These are phyloP conservation scores for Panzeria rudis DNA, from an alignment of 2,888 invertebrate species.

Conservation along the genomic window DNA sequence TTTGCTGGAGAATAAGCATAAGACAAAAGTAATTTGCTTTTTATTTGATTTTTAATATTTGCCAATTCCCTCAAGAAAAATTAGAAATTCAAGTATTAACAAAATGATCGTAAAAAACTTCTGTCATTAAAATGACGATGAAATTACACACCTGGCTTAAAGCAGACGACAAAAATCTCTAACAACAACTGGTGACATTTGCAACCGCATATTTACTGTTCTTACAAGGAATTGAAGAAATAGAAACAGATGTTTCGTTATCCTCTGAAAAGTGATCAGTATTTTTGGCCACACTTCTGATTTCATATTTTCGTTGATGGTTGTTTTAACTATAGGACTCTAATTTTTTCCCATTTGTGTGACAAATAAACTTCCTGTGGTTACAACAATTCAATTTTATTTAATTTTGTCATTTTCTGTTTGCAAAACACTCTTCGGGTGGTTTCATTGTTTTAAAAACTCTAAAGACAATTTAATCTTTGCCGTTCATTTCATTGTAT, in stretches of 20 bases:
- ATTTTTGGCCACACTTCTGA: slow-evolving; percentile 70
- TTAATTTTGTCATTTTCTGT: slow-evolving; percentile 37
- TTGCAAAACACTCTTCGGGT: slow-evolving; percentile 70
- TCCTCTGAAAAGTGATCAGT: slow-evolving; percentile 58
- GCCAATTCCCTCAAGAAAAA: slow-evolving; percentile 66
- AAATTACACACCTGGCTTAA: slow-evolving; percentile 57
- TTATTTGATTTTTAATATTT: slow-evolving; percentile 31
- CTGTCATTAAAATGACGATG: slow-evolving; percentile 48
- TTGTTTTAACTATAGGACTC: slow-evolving; percentile 3
- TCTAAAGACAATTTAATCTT: slow-evolving; percentile 51
- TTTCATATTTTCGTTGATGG: slow-evolving; percentile 56
- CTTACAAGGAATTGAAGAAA: background rate
- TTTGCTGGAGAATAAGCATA: slow-evolving; percentile 21
- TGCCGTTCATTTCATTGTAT: slow-evolving; percentile 26
- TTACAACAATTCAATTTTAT: slow-evolving; percentile 70
- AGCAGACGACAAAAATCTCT: slow-evolving; percentile 49
- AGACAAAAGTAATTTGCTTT: slow-evolving; percentile 46
- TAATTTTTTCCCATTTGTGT: slow-evolving; percentile 32
- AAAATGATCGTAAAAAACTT: slow-evolving; percentile 52
- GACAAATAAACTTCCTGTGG: slow-evolving; percentile 70
- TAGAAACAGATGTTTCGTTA: slow-evolving; percentile 68
- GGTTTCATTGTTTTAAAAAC: slow-evolving; percentile 50
- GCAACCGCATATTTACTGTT: slow-evolving; percentile 68
- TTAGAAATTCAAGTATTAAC: slow-evolving; percentile 66
- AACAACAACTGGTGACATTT: slow-evolving; percentile 69